Evolutionary conservation across 2,888 invertebrate species (phyloP), one percentile per base, ranked within the genome.

Genomic region (Lacanobia wlatinum): DNA sequence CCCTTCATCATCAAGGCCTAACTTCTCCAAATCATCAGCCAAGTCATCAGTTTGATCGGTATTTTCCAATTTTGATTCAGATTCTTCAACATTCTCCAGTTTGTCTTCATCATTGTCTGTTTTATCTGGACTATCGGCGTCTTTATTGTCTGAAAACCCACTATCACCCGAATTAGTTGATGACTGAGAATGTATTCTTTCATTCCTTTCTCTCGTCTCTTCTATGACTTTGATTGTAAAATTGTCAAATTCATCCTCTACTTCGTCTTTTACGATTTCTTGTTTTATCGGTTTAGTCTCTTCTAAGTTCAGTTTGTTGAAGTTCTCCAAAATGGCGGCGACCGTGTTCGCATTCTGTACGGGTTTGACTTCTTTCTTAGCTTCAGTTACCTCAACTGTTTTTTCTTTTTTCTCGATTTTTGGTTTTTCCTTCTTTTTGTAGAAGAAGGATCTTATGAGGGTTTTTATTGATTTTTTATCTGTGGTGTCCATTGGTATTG

Each of bases 101-200:
- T 80, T 80, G 8, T 82, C 76, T 4, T 80, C 65, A 2, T 58
- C 16, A 23, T 61, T 64, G 21, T 80, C 83, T 0, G 60, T 14
- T 68, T 78, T 85, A 0, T 78, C 70, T 0, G 16, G 6, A 43
- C 60, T 67, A 5, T 74, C 73, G 9, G 21, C 79, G 8, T 87
- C 83, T 60, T 89, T 90, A 0, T 80, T 74, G 3, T 95, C 95
- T 0, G 91, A 86, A 43, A 89, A 94, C 0, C 96, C 96, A 40
- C 95, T 95, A 82, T 95, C 95, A 55, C 92, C 89, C 0, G 96
- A 95, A 0, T 92, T 90, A 7, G 73, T 74, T 0, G 73, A 74
- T 12, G 73, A 28, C 14, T 95, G 92, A 0, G 95, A 95, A 18
- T 92, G 87, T 2, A 91, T 91, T 52, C 94, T 90, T 3, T 87